A percentile compares a stretch with the other conserved stretches of the same genome.
phyloP scores from a whole-genome alignment of 1,140 invertebrate genomes.

The Hormaphis cornu region DNA sequence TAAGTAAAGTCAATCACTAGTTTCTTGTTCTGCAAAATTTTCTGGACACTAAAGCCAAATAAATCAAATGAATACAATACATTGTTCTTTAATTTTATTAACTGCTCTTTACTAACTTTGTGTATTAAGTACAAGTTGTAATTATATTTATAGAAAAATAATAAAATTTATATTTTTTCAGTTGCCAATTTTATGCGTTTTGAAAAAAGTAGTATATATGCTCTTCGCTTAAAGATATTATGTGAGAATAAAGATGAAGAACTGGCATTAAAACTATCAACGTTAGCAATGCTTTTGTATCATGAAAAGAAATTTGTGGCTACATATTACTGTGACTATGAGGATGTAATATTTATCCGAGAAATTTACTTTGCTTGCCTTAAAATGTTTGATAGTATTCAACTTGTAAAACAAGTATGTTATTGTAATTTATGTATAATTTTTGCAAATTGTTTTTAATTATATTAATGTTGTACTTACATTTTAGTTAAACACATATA shows the following conservation, averaged over 20 bases:
- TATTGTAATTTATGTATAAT: not conserved
- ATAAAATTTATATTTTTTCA: not conserved
- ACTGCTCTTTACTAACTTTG: too few relatives aligned
- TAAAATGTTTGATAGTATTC: not conserved
- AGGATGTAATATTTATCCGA: not conserved
- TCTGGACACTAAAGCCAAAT: too few relatives aligned
- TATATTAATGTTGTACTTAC: not conserved
- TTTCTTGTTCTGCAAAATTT: too few relatives aligned
- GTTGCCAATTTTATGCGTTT: not conserved
- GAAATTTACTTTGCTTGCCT: slow-evolving; percentile 22
- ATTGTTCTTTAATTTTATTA: too few relatives aligned
- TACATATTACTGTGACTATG: not conserved
- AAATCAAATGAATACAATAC: too few relatives aligned
- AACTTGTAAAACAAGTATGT: not conserved
- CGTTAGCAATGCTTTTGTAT: not conserved
- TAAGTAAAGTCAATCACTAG: too few relatives aligned
- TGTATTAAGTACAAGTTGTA: not conserved
- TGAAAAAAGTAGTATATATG: not conserved
- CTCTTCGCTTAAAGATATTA: not conserved
- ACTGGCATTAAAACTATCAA: not conserved
- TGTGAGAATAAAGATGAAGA: not conserved
- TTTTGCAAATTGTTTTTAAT: not conserved
- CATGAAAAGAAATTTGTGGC: too few relatives aligned
- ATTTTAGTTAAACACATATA: slow-evolving; percentile 1
- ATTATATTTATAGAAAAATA: not conserved